These are phyloP conservation scores for Caenorhabditis sp. DNA, from an alignment of 2,888 invertebrate species.

Conservation along the genomic window DNA sequence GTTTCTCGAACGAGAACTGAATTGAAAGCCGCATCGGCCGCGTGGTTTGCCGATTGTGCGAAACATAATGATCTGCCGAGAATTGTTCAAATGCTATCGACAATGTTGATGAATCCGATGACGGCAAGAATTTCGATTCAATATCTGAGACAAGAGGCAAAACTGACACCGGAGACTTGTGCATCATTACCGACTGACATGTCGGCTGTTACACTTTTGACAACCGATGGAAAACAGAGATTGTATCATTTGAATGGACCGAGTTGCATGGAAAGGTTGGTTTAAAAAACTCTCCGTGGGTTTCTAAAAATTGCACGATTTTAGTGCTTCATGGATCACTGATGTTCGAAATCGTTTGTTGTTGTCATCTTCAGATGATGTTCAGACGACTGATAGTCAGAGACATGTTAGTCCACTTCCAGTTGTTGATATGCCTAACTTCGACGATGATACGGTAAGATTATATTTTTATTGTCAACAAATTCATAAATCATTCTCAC, in stretches of 20 bases:
- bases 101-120: conserved; percentile 81
- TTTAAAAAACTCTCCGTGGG: conserved; percentile 4
- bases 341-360: conserved; percentile 47
- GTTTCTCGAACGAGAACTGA: conserved; percentile 53
- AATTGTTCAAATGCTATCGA: conserved; percentile 77
- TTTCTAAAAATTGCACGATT: no score
- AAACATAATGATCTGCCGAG: conserved; percentile 82
- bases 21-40: conserved; percentile 76
- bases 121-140: conserved; percentile 85
- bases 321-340: conserved; percentile 31
- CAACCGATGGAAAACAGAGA: conserved; percentile 61
- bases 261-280: conserved; percentile 10
- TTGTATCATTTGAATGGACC: conserved; percentile 62
- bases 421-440: conserved; percentile 45
- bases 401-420: conserved; percentile 13
- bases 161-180: conserved; percentile 53
- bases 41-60: conserved; percentile 80
- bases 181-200: conserved; percentile 53
- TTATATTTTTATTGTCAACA: neutral
- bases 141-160: conserved; percentile 54
- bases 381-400: conserved; percentile 13
- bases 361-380: conserved; percentile 30
- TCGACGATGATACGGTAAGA: conserved; percentile 48
- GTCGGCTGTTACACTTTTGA: conserved; percentile 59
- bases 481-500: neutral